A percentile compares a stretch with the other conserved stretches of the same genome.
Evolutionary conservation across 2,888 invertebrate genomes (phyloP).

Genomic region (Agrotis ipsilon): DNA sequence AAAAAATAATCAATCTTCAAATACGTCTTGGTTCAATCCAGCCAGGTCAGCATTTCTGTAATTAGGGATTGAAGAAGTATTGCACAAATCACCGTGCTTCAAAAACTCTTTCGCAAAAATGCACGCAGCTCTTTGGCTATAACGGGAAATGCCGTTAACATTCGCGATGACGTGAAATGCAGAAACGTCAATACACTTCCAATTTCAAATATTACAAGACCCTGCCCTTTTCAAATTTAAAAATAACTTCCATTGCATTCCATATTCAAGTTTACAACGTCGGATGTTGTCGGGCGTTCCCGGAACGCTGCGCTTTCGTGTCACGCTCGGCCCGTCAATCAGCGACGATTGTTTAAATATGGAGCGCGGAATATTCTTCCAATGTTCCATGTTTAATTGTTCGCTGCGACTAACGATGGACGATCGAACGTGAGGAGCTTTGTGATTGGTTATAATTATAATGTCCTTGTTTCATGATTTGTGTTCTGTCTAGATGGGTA

Average conservation of each 20-base stretch:
- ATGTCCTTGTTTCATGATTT: conserved; percentile 23
- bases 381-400: conserved; percentile 57
- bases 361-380: conserved; percentile 53
- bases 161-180: not conserved
- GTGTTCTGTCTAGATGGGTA: conserved; percentile 1
- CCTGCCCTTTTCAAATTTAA: conserved; percentile 24
- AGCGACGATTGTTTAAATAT: conserved; percentile 58
- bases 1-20: too few relatives aligned
- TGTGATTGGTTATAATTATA: conserved; percentile 28
- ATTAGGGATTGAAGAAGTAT: too few relatives aligned
- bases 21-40: too few relatives aligned
- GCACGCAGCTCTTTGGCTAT: too few relatives aligned
- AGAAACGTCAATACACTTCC: not conserved
- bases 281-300: conserved; percentile 52
- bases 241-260: conserved; percentile 34
- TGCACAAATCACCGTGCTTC: too few relatives aligned
- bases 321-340: conserved; percentile 61
- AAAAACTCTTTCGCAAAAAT: too few relatives aligned
- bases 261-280: conserved; percentile 43
- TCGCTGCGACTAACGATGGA: conserved; percentile 36
- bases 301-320: conserved; percentile 44
- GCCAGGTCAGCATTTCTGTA: too few relatives aligned
- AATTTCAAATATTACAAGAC: conserved; percentile 15
- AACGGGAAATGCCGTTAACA: too few relatives aligned
- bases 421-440: conserved; percentile 41